A percentile compares a stretch with the other conserved stretches of the same genome.
phyloP scores from a whole-genome alignment of 1,140 invertebrate genomes.

The Monomorium pharaonis region DNA sequence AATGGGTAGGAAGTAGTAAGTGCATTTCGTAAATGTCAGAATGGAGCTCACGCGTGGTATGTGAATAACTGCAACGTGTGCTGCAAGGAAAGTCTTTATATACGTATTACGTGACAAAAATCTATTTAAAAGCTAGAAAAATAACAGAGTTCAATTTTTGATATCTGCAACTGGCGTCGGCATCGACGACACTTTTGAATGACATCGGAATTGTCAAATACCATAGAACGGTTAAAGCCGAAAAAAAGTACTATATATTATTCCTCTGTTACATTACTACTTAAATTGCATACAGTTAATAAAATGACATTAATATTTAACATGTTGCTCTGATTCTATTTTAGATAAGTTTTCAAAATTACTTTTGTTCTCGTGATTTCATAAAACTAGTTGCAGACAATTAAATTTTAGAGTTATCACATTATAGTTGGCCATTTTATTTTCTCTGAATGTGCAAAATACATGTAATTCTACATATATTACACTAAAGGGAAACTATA shows the following conservation, averaged over 20 bases:
- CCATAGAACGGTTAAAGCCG: neutral
- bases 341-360: too few relatives aligned
- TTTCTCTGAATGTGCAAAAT: too few relatives aligned
- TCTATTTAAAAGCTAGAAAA: slow-evolving; percentile 23
- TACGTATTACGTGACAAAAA: neutral
- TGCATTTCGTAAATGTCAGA: slow-evolving; percentile 16
- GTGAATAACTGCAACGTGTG: slow-evolving; percentile 8
- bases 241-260: too few relatives aligned
- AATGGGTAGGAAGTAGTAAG: neutral
- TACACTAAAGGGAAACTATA: neutral
- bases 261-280: too few relatives aligned
- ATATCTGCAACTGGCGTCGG: neutral
- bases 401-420: too few relatives aligned
- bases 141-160: neutral
- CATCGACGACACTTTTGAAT: neutral
- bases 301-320: too few relatives aligned
- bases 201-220: neutral
- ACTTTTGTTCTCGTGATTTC: too few relatives aligned
- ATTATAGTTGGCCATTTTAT: too few relatives aligned
- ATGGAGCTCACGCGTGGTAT: neutral
- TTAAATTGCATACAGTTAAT: too few relatives aligned
- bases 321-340: too few relatives aligned
- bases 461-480: neutral
- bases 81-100: neutral
- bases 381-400: too few relatives aligned